Evolutionary conservation across 2,888 invertebrate genomes (phyloP).

Genomic region (Chalcis sispes): DNA sequence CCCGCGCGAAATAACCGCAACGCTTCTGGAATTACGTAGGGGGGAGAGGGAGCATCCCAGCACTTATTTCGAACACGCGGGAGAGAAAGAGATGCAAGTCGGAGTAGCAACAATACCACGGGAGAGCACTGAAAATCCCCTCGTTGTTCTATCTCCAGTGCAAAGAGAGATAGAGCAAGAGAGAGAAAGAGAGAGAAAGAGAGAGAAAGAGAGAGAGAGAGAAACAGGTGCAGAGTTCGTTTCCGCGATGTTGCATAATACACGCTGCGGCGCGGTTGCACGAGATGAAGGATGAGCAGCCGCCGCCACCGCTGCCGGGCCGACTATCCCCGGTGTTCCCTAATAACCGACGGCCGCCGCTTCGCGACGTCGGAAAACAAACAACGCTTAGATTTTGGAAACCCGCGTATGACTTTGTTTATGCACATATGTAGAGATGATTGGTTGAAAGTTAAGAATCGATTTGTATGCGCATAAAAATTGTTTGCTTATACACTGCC

Average conservation of each 20-base stretch:
- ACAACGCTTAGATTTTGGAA: too few species aligned
- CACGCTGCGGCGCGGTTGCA: constrained; percentile 70
- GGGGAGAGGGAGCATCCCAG: constrained; percentile 49
- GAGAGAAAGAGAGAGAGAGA: background rate
- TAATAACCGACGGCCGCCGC: too few species aligned
- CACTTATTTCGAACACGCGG: constrained; percentile 65
- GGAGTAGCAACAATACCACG: constrained; percentile 15
- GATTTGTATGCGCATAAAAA: too few species aligned
- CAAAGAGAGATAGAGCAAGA: too few species aligned
- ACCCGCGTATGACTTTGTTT: too few species aligned
- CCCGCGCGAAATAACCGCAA: constrained; percentile 51
- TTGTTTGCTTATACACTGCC: too few species aligned
- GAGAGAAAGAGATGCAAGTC: background rate
- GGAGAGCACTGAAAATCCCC: constrained; percentile 19
- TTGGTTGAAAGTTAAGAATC: too few species aligned
- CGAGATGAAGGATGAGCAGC: constrained; percentile 73
- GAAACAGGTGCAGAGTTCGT: constrained; percentile 68
- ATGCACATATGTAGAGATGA: too few species aligned
- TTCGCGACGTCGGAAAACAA: too few species aligned
- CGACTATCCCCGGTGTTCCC: constrained; percentile 3
- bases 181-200: constrained; percentile 5
- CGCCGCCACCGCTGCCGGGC: constrained; percentile 63
- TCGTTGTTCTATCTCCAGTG: constrained; percentile 39
- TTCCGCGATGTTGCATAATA: constrained; percentile 76
- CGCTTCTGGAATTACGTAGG: constrained; percentile 61